phyloP scores from a whole-genome alignment of 2,113 vertebrate species.

The Uria lomvia region DNA sequence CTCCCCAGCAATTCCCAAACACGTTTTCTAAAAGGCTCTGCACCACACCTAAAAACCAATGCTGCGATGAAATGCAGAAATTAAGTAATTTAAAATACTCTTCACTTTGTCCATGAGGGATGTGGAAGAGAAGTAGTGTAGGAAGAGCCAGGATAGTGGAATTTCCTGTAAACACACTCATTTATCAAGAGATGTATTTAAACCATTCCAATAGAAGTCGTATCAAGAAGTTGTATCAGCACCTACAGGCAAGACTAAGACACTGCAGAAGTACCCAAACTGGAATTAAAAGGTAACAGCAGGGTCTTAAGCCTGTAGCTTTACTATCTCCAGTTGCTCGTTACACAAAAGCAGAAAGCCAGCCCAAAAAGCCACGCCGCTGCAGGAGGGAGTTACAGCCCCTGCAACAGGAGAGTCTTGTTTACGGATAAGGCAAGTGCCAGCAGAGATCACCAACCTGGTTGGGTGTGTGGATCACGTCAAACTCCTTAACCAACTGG shows the following conservation, averaged over 20 bases:
- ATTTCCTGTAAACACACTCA: background rate
- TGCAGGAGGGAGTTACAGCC: background rate
- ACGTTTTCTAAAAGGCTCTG: background rate
- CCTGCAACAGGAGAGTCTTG: background rate
- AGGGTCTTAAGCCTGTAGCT: background rate
- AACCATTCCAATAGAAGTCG: background rate
- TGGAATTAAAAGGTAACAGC: background rate
- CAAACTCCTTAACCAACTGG: conserved; percentile 72
- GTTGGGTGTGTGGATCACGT: conserved; percentile 70
- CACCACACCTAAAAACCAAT: background rate
- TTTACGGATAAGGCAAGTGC: background rate
- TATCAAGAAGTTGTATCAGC: background rate
- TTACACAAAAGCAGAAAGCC: background rate
- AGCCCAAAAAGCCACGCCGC: background rate
- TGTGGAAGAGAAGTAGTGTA: background rate
- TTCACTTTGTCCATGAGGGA: background rate
- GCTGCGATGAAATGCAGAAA: background rate
- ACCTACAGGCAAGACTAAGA: background rate
- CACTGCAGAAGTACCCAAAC: background rate
- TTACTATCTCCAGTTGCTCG: background rate
- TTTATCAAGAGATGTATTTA: background rate
- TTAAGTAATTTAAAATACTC: background rate
- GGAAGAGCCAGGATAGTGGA: background rate
- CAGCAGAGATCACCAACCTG: conserved; percentile 57
- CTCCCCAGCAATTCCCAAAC: background rate